Evolutionary conservation across 2,113 vertebrate species (phyloP).

Genomic region (Trogon melanurus): DNA sequence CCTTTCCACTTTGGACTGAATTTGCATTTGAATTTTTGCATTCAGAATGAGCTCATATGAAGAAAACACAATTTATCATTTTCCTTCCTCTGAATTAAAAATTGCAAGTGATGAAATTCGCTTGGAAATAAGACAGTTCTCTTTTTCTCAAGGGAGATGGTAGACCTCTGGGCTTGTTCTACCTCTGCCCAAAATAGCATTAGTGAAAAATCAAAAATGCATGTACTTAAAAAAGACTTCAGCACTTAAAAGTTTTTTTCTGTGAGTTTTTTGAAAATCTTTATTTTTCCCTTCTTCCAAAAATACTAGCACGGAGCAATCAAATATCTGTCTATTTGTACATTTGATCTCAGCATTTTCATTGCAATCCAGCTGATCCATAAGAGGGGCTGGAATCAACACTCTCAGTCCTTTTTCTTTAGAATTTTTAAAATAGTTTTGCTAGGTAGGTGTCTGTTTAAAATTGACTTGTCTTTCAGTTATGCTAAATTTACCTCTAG

Average conservation of each 20-base stretch:
- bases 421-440: neutral
- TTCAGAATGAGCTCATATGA: neutral
- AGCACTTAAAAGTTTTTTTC: neutral
- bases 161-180: neutral
- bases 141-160: neutral
- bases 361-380: neutral
- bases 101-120: neutral
- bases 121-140: neutral
- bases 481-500: neutral
- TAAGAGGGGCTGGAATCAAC: neutral
- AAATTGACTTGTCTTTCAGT: neutral
- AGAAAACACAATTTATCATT: neutral
- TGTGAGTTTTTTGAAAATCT: neutral
- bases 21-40: slow-evolving; percentile 17
- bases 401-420: neutral
- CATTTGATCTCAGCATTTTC: neutral
- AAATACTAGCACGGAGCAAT: neutral
- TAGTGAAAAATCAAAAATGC: neutral
- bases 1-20: neutral
- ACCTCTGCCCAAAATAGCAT: neutral
- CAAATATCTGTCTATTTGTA: neutral
- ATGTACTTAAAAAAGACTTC: neutral
- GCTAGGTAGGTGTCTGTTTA: neutral
- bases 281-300: neutral
- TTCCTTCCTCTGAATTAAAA: neutral